A percentile compares a stretch with the other conserved stretches of the same genome.
These are phyloP conservation scores for Cyclina sinensis DNA, from an alignment of 1,140 invertebrate species.

Conservation along the genomic window DNA sequence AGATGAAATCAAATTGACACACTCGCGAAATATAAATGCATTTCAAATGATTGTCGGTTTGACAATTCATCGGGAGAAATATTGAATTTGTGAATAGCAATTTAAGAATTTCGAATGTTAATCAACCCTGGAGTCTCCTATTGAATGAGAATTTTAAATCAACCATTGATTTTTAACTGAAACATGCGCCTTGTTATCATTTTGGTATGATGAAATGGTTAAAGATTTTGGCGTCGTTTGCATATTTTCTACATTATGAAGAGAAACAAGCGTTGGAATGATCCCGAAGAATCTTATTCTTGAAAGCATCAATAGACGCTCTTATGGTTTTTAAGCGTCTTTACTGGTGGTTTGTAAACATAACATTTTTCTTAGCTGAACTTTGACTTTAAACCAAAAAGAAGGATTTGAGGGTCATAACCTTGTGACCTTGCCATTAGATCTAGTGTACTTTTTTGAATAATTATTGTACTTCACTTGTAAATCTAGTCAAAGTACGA, in stretches of 20 bases:
- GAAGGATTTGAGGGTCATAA: too few relatives aligned
- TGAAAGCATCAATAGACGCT: too few relatives aligned
- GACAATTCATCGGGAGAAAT: conserved; percentile 46
- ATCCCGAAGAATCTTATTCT: neutral
- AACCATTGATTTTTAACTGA: conserved; percentile 54
- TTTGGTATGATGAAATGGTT: conserved; percentile 20
- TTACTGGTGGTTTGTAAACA: too few relatives aligned
- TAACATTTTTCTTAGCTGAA: too few relatives aligned
- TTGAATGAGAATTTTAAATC: conserved; percentile 33
- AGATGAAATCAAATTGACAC: conserved; percentile 57
- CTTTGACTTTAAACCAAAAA: too few relatives aligned
- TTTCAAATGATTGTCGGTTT: conserved; percentile 56
- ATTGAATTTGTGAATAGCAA: conserved; percentile 60
- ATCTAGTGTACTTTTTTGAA: too few relatives aligned
- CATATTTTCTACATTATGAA: conserved; percentile 33
- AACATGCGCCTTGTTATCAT: conserved; percentile 33
- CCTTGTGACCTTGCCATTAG: too few relatives aligned
- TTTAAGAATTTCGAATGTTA: conserved; percentile 59
- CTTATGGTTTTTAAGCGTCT: too few relatives aligned
- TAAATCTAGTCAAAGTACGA: too few relatives aligned
- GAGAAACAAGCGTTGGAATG: neutral
- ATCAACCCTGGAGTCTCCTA: conserved; percentile 23
- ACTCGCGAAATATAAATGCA: conserved; percentile 61
- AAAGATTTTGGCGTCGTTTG: conserved; percentile 15
- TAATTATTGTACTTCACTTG: too few relatives aligned